Conservation (phyloP, 2,797 vertebrate species). For the Microhierax caerulescens region DNA sequence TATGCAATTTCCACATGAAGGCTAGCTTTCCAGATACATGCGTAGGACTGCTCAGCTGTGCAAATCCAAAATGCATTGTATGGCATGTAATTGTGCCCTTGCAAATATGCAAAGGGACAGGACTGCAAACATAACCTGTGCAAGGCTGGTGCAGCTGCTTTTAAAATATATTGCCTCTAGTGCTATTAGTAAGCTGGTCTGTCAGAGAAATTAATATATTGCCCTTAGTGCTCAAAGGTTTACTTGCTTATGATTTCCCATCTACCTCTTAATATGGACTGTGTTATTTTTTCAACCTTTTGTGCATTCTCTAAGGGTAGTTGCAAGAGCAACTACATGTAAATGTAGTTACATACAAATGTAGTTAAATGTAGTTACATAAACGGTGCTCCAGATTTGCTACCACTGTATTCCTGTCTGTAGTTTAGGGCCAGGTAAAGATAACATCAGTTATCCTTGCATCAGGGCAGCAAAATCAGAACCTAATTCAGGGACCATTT, state of each 20-base stretch:
- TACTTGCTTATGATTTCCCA: background rate
- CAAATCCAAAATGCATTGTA: background rate
- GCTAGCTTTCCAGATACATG: background rate
- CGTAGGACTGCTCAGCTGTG: background rate
- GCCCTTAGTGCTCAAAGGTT: background rate
- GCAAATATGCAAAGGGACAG: background rate
- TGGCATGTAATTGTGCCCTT: background rate
- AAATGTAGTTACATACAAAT: no score
- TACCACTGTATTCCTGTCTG: background rate
- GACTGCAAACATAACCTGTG: background rate
- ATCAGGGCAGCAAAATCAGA: background rate
- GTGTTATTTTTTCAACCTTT: background rate
- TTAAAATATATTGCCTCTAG: background rate
- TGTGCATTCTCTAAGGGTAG: background rate
- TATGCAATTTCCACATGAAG: background rate
- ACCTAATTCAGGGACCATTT: background rate
- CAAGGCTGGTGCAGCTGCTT: background rate
- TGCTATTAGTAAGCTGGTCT: background rate
- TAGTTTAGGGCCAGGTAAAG: background rate
- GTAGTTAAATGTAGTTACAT: no score
- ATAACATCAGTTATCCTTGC: background rate
- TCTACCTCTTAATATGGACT: background rate
- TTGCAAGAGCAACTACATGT: background rate
- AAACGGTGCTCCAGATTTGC: background rate
- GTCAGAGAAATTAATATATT: background rate